Evolutionary conservation across 2,113 vertebrate species (phyloP).

Genomic region (Callipepla californica): DNA sequence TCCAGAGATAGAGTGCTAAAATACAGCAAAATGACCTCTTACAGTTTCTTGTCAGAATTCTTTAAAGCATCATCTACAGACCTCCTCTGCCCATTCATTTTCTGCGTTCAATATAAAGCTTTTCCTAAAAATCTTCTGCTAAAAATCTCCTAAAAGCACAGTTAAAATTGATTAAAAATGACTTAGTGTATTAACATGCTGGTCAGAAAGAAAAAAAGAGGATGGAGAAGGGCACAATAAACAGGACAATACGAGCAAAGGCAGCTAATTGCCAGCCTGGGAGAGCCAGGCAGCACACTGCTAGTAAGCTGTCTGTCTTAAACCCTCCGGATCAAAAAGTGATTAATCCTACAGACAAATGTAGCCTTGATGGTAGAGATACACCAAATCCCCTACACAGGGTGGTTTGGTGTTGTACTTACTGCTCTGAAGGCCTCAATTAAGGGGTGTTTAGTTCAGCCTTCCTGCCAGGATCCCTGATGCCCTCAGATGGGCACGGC

Average conservation of each 20-base stretch:
- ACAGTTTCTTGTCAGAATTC: neutral
- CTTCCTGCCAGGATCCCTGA: constrained; percentile 29
- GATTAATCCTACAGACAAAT: constrained; percentile 71
- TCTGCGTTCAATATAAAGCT: neutral
- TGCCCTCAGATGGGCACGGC: rapidly evolving
- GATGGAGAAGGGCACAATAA: constrained; percentile 7
- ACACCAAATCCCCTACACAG: constrained; percentile 66
- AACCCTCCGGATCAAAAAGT: constrained; percentile 74
- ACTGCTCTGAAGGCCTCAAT: constrained; percentile 54
- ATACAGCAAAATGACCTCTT: neutral
- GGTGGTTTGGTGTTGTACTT: constrained; percentile 11
- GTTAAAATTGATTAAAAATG: constrained; percentile 16
- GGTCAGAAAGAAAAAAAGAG: neutral
- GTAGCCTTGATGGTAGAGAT: constrained; percentile 70
- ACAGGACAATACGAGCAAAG: constrained; percentile 40
- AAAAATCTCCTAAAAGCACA: neutral
- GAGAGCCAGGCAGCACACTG: constrained; percentile 24
- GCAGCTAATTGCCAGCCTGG: constrained; percentile 62
- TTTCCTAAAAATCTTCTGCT: neutral
- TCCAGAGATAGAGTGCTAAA: neutral
- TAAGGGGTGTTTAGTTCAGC: constrained; percentile 57
- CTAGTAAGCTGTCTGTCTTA: constrained; percentile 70
- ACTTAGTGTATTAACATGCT: neutral
- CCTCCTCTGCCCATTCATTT: neutral
- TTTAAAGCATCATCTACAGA: neutral